A percentile compares a stretch with the other conserved stretches of the same genome.
These are phyloP conservation scores for Toxostoma redivivum DNA, from an alignment of 2,113 vertebrate genomes.

Conservation along the genomic window DNA sequence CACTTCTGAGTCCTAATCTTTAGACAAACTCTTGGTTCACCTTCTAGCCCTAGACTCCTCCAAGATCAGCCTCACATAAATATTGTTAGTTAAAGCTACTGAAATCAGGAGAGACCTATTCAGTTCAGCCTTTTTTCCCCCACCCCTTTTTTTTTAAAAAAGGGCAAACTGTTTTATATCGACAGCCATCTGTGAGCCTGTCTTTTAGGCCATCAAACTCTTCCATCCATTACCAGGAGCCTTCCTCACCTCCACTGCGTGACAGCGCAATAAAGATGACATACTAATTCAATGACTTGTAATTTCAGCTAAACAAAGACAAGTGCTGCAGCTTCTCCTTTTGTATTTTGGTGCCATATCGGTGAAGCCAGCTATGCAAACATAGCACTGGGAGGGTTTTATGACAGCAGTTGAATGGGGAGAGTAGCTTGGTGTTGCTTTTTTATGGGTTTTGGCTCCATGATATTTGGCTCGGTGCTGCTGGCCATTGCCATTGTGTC, in stretches of 20 bases:
- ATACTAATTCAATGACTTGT: conserved; percentile 90
- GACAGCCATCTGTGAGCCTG: conserved; percentile 82
- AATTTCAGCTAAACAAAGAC: conserved; percentile 84
- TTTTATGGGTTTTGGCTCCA: conserved; percentile 80
- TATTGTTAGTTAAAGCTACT: conserved; percentile 46
- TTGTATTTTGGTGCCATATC: conserved; percentile 81
- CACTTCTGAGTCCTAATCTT: conserved; percentile 50
- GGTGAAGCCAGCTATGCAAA: conserved; percentile 83
- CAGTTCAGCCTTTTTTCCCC: background rate
- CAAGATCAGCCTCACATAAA: conserved; percentile 39
- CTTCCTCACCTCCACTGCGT: conserved; percentile 76
- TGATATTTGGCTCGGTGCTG: conserved; percentile 77
- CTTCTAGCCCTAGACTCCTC: conserved; percentile 52
- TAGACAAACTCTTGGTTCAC: conserved; percentile 51
- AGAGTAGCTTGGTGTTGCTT: conserved; percentile 76
- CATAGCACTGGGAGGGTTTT: conserved; percentile 80
- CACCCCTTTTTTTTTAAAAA: background rate
- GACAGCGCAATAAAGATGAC: conserved; percentile 89
- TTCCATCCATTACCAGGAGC: conserved; percentile 79
- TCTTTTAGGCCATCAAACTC: conserved; percentile 81
- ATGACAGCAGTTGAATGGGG: conserved; percentile 80
- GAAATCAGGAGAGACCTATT: conserved; percentile 54
- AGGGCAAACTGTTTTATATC: conserved; percentile 73
- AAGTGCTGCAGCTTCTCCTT: conserved; percentile 77
- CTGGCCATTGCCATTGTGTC: conserved; percentile 77